Percentiles rank a stretch among this genome's conserved stretches.
These are phyloP conservation scores for Umimayanthus kanabou DNA, from an alignment of 92 coral and sea anemone species.

Conservation along the genomic window DNA sequence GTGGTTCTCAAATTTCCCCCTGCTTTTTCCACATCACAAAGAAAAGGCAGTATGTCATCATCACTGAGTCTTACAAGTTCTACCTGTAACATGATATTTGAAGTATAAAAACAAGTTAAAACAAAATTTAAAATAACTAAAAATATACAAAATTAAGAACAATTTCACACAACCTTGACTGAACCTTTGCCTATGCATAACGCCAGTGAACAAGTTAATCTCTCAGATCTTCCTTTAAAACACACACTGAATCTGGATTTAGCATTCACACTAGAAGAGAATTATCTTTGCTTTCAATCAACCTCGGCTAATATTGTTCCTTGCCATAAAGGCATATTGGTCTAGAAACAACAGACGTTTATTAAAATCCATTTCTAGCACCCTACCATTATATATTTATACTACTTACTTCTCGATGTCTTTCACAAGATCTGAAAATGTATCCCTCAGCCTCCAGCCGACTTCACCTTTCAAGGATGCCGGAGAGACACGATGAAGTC, in stretches of 20 bases:
- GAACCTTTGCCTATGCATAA: background rate
- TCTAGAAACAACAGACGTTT: background rate
- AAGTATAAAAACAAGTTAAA: background rate
- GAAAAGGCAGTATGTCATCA: too few relatives aligned
- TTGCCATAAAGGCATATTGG: background rate
- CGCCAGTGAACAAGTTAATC: background rate
- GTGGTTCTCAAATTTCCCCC: too few relatives aligned
- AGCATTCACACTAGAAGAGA: too few relatives aligned
- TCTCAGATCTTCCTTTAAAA: too few relatives aligned
- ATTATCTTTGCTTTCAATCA: background rate
- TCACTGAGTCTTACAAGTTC: too few relatives aligned
- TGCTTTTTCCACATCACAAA: too few relatives aligned
- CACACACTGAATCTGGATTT: too few relatives aligned
- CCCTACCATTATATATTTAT: background rate
- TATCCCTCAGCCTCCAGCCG: conserved; percentile 94
- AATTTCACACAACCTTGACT: background rate
- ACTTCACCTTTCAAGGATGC: conserved; percentile 95
- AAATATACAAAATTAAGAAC: background rate
- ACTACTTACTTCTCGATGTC: conserved; percentile 86
- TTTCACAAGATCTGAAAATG: conserved; percentile 83
- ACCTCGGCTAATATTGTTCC: background rate
- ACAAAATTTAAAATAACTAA: too few relatives aligned
- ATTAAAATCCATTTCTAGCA: background rate
- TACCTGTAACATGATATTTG: background rate
- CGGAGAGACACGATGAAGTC: conserved; percentile 85